Percentiles rank a stretch among this genome's conserved stretches.
Evolutionary conservation across 2,797 vertebrate genomes (phyloP).

Genomic region (Phyllotis vaccarum): DNA sequence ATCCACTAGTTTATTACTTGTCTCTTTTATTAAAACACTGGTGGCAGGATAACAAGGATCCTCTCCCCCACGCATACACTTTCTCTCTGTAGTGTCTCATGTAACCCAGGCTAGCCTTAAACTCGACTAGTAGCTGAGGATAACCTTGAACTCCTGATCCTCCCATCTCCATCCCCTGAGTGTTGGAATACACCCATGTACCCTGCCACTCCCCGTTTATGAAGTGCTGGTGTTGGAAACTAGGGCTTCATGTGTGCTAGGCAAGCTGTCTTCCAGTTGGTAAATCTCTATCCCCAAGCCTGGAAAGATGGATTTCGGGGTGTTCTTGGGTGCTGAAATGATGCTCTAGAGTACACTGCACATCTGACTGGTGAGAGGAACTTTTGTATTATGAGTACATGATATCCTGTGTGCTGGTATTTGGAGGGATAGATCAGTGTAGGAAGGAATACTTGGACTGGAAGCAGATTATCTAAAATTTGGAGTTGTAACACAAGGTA

Average conservation of each 20-base stretch:
- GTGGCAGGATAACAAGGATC: neutral
- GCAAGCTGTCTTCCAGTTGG: neutral
- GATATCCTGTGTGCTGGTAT: neutral
- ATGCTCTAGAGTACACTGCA: neutral
- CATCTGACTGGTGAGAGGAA: neutral
- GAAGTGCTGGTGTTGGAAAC: neutral
- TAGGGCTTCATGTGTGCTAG: neutral
- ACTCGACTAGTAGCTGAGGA: neutral
- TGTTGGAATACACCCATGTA: neutral
- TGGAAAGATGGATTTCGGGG: neutral
- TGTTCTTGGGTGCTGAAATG: neutral
- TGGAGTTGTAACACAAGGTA: neutral
- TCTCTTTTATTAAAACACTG: neutral
- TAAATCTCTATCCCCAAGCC: neutral
- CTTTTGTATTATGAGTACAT: neutral
- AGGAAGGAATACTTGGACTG: neutral
- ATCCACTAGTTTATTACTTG: neutral
- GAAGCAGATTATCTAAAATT: neutral
- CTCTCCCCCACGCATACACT: neutral
- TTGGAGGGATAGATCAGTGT: neutral
- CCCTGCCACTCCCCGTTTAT: neutral
- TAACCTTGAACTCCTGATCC: neutral
- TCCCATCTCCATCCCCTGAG: neutral
- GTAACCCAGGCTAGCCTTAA: neutral
- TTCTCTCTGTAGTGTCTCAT: too few species aligned